Conservation (phyloP, 2,113 vertebrate genomes). For the Crypturellus undulatus region DNA sequence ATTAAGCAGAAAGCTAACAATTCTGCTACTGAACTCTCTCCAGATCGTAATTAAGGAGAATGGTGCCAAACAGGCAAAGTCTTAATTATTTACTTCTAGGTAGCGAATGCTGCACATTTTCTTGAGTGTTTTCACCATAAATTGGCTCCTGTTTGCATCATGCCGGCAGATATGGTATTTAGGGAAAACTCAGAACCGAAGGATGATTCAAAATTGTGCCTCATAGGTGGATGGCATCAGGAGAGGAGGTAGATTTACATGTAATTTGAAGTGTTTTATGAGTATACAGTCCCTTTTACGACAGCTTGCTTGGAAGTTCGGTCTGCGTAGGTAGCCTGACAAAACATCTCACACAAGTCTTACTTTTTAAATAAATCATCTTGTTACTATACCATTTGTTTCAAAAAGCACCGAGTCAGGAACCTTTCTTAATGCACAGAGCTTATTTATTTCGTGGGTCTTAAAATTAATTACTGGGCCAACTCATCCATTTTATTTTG, state of each 20-base stretch:
- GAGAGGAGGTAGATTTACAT: neutral
- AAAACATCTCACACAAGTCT: neutral
- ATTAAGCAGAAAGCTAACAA: neutral
- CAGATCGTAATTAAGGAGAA: neutral
- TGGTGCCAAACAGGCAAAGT: neutral
- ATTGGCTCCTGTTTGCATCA: neutral
- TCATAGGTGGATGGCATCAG: neutral
- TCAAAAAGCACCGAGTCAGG: neutral
- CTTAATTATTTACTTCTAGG: neutral
- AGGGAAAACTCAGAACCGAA: neutral
- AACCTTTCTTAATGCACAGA: neutral
- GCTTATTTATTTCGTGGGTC: neutral
- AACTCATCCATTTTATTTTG: neutral
- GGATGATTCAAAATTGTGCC: neutral
- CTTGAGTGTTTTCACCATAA: neutral
- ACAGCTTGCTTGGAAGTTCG: conserved; percentile 3
- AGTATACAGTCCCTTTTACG: neutral
- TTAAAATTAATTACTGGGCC: conserved; percentile 20
- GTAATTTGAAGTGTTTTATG: neutral
- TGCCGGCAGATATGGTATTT: neutral
- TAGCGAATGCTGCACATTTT: neutral
- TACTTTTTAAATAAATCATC: neutral
- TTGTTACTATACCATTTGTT: neutral
- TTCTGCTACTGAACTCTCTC: neutral
- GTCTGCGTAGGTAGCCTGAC: neutral